Evolutionary conservation across 2,113 vertebrate genomes (phyloP).

Genomic region (Speoplatyrhinus poulsoni): DNA sequence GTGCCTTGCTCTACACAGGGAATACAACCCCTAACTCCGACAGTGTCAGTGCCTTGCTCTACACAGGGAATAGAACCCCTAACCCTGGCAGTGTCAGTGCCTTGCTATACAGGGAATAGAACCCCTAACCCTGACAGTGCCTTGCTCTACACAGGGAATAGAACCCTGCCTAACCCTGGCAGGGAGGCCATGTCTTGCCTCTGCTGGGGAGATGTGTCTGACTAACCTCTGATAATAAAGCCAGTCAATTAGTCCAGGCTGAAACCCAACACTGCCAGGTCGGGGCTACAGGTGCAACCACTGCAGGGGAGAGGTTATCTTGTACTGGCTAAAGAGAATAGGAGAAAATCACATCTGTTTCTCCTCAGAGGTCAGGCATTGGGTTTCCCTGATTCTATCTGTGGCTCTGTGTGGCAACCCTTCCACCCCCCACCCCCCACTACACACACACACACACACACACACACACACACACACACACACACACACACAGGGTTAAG

Average conservation of each 20-base stretch:
- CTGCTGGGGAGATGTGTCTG: background rate
- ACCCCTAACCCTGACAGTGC: too few species aligned
- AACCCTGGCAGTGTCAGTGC: too few species aligned
- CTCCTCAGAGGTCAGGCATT: constrained; percentile 61
- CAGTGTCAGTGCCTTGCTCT: too few species aligned
- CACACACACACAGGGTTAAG: background rate
- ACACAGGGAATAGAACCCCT: too few species aligned
- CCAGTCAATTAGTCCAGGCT: constrained; percentile 32
- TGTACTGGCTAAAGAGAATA: constrained; percentile 40
- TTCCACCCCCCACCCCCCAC: background rate
- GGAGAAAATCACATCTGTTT: constrained; percentile 78
- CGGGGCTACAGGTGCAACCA: constrained; percentile 9
- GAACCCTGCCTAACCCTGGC: background rate
- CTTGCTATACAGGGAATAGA: too few species aligned
- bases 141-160: background rate
- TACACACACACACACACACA: background rate
- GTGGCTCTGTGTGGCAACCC: constrained; percentile 41
- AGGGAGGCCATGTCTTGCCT: background rate
- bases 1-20: too few species aligned
- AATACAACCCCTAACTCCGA: too few species aligned
- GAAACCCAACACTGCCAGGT: constrained; percentile 42
- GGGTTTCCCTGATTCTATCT: constrained; percentile 77
- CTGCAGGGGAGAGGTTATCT: constrained; percentile 74
- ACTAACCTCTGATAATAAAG: constrained; percentile 2
- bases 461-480: background rate